phyloP scores from a whole-genome alignment of 53 echinoderm and acorn worm genomes.

The Zoroaster sp. region DNA sequence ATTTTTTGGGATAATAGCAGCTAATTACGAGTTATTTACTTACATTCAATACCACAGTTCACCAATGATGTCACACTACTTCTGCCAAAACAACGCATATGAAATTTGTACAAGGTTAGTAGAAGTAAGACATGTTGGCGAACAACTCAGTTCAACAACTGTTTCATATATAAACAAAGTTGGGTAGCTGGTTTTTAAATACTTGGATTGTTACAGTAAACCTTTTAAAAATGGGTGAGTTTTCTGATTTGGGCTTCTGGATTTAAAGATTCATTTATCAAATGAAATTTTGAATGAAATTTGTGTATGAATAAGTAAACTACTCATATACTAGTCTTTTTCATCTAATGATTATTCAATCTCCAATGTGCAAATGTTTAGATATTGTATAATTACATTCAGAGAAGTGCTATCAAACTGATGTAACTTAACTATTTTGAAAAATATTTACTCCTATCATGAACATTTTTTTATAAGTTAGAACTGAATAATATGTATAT shows the following conservation, averaged over 20 bases:
- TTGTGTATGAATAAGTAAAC: neutral
- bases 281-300: neutral
- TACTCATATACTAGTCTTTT: neutral
- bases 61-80: neutral
- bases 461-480: constrained; percentile 45
- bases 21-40: neutral
- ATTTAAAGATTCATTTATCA: neutral
- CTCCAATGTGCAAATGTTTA: constrained; percentile 35
- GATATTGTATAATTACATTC: neutral
- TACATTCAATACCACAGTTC: neutral
- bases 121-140: no score
- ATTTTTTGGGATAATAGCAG: neutral
- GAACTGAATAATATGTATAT: constrained; percentile 46
- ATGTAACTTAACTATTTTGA: constrained; percentile 32
- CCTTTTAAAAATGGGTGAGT: neutral
- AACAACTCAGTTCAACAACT: no score
- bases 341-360: constrained; percentile 36
- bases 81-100: neutral
- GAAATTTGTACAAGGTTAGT: no score
- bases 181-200: neutral
- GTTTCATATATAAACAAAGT: no score
- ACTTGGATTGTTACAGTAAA: neutral
- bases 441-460: neutral
- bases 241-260: neutral
- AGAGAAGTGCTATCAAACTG: neutral